A percentile compares a stretch with the other conserved stretches of the same genome.
Conservation (phyloP, 92 coral and sea anemone species). For the Anthopleura xanthogrammica region DNA sequence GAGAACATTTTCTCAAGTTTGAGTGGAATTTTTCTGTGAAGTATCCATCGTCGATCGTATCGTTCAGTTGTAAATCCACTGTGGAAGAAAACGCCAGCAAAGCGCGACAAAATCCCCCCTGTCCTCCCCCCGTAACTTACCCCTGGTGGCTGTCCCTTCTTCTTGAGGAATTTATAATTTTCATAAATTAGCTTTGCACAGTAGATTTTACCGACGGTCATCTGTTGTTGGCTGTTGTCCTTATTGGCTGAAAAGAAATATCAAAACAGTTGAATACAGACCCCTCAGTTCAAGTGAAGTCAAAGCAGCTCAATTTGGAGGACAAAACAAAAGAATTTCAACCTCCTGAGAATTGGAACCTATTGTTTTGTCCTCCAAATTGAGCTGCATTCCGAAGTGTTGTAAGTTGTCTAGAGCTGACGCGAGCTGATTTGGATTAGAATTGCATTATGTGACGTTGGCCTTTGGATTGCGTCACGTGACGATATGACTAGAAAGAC, state of each 20-base stretch:
- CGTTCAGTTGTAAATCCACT: background rate
- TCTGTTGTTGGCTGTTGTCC: conserved; percentile 74
- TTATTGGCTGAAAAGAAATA: conserved; percentile 56
- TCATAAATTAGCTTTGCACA: conserved; percentile 99
- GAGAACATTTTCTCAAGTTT: background rate
- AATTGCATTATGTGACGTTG: background rate
- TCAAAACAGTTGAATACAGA: background rate
- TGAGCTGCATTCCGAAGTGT: too few species aligned
- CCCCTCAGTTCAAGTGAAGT: too few species aligned
- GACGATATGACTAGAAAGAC: too few species aligned
- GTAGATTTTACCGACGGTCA: conserved; percentile 99
- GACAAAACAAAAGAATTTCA: too few species aligned
- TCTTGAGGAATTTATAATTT: conserved; percentile 90
- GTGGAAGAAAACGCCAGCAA: background rate
- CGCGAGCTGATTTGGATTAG: background rate
- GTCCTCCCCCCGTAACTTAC: conserved; percentile 17
- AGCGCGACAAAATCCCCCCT: background rate
- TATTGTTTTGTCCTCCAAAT: too few species aligned
- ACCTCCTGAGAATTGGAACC: too few species aligned
- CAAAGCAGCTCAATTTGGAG: too few species aligned
- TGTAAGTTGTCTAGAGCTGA: background rate
- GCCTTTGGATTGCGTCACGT: background rate
- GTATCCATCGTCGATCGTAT: background rate
- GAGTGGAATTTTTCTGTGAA: background rate
- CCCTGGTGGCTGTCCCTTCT: conserved; percentile 65